phyloP scores from a whole-genome alignment of 53 echinoderm and acorn worm genomes.

The Mesocentrotus franciscanus region DNA sequence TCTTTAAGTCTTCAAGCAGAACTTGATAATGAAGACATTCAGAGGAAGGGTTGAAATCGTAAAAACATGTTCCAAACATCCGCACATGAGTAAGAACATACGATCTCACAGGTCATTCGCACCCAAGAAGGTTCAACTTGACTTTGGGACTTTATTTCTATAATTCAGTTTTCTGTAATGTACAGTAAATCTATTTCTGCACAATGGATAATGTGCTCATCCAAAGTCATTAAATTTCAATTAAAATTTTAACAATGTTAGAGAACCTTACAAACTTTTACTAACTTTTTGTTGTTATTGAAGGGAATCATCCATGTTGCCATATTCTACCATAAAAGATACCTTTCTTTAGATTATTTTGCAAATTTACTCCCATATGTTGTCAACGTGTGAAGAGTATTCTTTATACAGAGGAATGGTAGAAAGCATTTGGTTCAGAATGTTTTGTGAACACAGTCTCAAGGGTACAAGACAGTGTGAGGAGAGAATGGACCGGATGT shows the following conservation, averaged over 20 bases:
- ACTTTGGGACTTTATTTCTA: background rate
- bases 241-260: background rate
- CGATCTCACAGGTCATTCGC: background rate
- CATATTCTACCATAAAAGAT: background rate
- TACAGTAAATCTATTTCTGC: background rate
- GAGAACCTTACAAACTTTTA: background rate
- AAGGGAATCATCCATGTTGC: background rate
- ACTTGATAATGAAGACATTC: slow-evolving; percentile 6
- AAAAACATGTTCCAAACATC: background rate
- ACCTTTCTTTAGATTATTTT: background rate
- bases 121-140: background rate
- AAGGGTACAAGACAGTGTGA: background rate
- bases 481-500: slow-evolving; percentile 26
- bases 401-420: background rate
- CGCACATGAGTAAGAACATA: slow-evolving; percentile 3
- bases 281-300: background rate
- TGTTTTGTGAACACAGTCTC: background rate
- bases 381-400: background rate
- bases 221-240: too few species aligned
- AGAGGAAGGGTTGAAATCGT: background rate
- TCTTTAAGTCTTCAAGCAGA: background rate
- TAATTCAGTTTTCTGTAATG: background rate
- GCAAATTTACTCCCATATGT: background rate
- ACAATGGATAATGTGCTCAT: background rate
- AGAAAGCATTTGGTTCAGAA: background rate